Base-by-base conservation (phyloP, 2,888 invertebrate species). In the Drosophila sordidula region DNA sequence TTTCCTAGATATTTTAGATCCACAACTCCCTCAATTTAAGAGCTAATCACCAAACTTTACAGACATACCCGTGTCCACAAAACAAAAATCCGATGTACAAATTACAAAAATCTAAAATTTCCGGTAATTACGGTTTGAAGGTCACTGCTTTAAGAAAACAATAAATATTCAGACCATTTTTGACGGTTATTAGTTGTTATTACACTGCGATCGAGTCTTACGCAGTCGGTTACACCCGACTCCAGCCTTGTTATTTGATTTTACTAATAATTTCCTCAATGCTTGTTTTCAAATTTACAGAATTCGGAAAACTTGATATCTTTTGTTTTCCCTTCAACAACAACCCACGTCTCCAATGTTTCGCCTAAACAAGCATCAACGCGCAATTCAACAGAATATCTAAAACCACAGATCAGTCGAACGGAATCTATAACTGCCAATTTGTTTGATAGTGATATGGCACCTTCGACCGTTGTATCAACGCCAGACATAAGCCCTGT, bases 241-340 rank as follows among this genome's bases (percentile, higher is more conserved):
- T 32, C 11, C 11, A 32, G 11, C 34, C 4, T 34, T 34, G 4
- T 4, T 12, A 34, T 11, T 12, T 4, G 4, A 34, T 12, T 34
- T 34, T 11, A 44, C 56, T 64, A 51, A 44, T 56, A 38, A 62
- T 38, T 44, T 72, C 47, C 57, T 50, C 80, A 67, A 93, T 14
- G 2, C 0, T 29, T 16, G n/a, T 49, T 50, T 18, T 55, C 4
- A 26, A 14, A 46, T 54, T 93, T 11, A 14, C 93, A 95, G 95
- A 95, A 95, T 92, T 95, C 96, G 93, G 96, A 95, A 93, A 95
- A 83, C 73, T 73, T 95, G 93, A 95, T 95, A 92, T 95, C 95
- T 92, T 95, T 95, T 92, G 95, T 95, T 91, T 95, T 95, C 92
- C 93, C 94, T 91, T 93, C 94, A 90, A 93, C 95, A 90, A 94